Conservation (phyloP, 1,140 invertebrate genomes). For the Rhagoletis zephyria region DNA sequence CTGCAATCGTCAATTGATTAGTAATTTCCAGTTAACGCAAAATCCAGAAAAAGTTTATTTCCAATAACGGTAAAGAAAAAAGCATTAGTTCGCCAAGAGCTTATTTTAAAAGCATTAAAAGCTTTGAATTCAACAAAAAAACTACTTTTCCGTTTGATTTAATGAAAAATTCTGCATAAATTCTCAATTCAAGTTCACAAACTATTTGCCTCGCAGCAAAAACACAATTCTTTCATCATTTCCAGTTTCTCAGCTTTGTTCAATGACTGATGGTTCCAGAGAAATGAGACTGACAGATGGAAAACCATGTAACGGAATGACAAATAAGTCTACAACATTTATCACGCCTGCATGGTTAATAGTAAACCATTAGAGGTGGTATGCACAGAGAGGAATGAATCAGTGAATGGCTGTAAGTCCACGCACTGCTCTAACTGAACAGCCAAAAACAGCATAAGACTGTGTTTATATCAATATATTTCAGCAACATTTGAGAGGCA, state of each 20-base stretch:
- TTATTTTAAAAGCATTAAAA: no score
- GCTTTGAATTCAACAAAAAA: no score
- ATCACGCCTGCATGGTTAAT: not conserved
- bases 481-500: slow-evolving; percentile 16
- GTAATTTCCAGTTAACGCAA: no score
- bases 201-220: not conserved
- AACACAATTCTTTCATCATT: not conserved
- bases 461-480: not conserved
- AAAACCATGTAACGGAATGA: not conserved
- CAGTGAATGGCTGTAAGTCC: no score
- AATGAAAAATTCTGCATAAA: no score
- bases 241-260: not conserved
- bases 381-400: no score
- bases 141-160: no score
- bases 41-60: no score
- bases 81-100: no score
- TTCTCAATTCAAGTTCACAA: not conserved
- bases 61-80: no score
- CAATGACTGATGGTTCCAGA: not conserved
- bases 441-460: not conserved
- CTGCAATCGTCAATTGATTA: no score
- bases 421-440: not conserved
- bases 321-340: not conserved
- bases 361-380: no score
- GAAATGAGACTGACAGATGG: not conserved